A percentile compares a stretch with the other conserved stretches of the same genome.
These are phyloP conservation scores for Drosophila neocordata DNA, from an alignment of 1,140 invertebrate genomes.

Conservation along the genomic window DNA sequence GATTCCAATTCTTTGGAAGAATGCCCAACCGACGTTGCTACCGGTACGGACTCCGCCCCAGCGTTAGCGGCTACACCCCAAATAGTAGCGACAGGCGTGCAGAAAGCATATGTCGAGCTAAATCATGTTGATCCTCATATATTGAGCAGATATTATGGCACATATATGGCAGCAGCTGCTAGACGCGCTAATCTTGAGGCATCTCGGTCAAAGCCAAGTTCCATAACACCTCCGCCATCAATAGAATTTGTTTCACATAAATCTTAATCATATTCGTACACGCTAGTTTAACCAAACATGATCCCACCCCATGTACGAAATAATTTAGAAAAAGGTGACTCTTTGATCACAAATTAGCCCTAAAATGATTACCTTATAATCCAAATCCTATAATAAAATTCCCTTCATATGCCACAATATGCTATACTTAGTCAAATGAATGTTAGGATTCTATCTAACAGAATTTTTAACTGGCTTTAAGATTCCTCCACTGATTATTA, in stretches of 20 bases:
- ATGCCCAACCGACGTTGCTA: constrained; percentile 13
- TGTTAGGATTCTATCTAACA: too few species aligned
- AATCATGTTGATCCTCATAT: constrained; percentile 64
- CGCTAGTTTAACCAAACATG: neutral
- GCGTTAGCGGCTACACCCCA: constrained; percentile 6
- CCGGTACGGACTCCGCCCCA: neutral
- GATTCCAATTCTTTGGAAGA: constrained; percentile 67
- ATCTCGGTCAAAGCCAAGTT: constrained; percentile 21
- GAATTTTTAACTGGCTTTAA: too few species aligned
- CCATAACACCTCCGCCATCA: constrained; percentile 33
- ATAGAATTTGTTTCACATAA: constrained; percentile 54
- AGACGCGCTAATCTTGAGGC: constrained; percentile 46
- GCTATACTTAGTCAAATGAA: too few species aligned
- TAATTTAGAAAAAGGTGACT: neutral
- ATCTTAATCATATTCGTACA: constrained; percentile 17
- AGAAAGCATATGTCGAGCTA: constrained; percentile 40
- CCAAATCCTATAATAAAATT: too few species aligned
- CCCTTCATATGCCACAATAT: too few species aligned
- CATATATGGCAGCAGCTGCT: constrained; percentile 71
- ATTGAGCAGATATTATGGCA: constrained; percentile 69
- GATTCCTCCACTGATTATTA: too few species aligned
- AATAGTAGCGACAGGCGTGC: neutral
- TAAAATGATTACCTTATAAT: too few species aligned
- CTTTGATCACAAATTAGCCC: too few species aligned
- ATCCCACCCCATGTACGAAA: constrained; percentile 32